These are phyloP conservation scores for Pomacea canaliculata DNA, from an alignment of 2,888 invertebrate species.

Conservation along the genomic window DNA sequence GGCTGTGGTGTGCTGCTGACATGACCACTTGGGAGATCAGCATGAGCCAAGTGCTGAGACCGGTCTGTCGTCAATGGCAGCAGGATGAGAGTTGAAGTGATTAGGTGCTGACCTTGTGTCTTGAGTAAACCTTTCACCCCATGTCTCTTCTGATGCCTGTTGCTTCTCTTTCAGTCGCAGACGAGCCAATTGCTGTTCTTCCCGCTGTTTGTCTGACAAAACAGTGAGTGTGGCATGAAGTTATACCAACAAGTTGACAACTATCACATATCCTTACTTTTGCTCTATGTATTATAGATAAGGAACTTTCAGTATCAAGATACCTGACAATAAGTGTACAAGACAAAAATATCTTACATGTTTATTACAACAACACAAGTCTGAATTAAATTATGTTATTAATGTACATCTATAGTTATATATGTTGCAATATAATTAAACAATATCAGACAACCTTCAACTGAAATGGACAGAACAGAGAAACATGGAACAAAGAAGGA, in stretches of 20 bases:
- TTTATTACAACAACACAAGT: no score
- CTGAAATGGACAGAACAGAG: no score
- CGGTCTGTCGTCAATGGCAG: not conserved
- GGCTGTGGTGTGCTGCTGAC: constrained; percentile 42
- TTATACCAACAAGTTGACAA: not conserved
- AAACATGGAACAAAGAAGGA: no score
- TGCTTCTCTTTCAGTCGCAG: constrained; percentile 34
- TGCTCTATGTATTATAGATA: no score
- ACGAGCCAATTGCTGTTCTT: constrained; percentile 41
- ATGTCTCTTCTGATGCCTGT: constrained; percentile 39
- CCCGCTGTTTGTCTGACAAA: constrained; percentile 33
- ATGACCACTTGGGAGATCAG: constrained; percentile 23
- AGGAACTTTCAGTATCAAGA: no score
- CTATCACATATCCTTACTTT: not conserved
- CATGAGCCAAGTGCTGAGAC: not conserved
- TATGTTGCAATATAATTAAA: no score
- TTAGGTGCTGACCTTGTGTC: not conserved
- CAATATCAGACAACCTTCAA: no score
- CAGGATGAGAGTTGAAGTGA: not conserved
- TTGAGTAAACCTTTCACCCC: constrained; percentile 48
- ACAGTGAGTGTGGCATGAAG: not conserved
- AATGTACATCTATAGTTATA: no score
- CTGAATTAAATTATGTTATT: no score
- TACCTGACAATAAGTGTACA: no score
- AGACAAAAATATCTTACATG: no score